A percentile compares a stretch with the other conserved stretches of the same genome.
phyloP scores from a whole-genome alignment of 2,113 vertebrate species.

The Sialia sialis region DNA sequence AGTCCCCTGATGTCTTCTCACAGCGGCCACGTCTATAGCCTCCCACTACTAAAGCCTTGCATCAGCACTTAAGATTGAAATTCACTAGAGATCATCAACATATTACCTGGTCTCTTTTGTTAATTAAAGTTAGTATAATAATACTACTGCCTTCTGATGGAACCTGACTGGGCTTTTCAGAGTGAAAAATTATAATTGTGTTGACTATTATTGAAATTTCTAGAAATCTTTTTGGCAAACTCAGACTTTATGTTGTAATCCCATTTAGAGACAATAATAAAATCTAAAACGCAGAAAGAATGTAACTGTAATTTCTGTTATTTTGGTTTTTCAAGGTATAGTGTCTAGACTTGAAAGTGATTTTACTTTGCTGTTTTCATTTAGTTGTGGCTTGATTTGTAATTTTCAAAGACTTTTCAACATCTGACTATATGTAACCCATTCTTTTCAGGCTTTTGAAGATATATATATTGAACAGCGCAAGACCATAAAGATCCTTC shows the following conservation, averaged over 20 bases:
- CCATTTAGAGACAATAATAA: background rate
- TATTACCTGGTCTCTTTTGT: background rate
- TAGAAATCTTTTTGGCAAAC: background rate
- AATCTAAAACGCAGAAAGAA: background rate
- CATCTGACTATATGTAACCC: background rate
- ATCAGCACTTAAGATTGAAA: background rate
- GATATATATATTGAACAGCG: slow-evolving; percentile 87
- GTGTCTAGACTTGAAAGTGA: background rate
- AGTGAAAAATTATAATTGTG: background rate
- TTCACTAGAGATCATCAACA: background rate
- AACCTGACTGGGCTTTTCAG: background rate
- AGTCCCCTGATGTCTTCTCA: background rate
- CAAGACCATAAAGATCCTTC: slow-evolving; percentile 82
- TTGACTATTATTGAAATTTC: background rate
- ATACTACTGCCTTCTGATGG: background rate
- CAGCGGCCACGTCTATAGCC: background rate
- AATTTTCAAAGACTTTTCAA: background rate
- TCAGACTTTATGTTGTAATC: background rate
- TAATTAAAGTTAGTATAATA: background rate
- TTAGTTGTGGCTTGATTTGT: background rate
- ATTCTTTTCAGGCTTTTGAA: slow-evolving; percentile 87
- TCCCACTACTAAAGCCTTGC: background rate
- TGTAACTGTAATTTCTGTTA: background rate
- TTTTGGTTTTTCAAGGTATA: background rate
- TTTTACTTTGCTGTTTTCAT: background rate